Evolutionary conservation across 2,888 invertebrate genomes (phyloP).

Genomic region (Graphium colonna): DNA sequence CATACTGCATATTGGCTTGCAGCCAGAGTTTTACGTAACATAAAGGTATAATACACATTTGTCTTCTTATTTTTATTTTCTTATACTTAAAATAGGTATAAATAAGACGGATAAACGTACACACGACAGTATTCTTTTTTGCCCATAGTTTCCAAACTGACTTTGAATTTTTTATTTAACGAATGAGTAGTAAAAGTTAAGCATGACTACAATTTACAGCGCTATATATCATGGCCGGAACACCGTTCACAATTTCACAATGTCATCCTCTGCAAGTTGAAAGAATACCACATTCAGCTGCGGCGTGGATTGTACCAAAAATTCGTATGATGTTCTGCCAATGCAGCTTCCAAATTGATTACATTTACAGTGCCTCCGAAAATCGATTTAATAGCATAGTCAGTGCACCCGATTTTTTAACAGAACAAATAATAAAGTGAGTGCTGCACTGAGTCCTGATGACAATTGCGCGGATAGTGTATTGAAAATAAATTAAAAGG

Average conservation of each 20-base stretch:
- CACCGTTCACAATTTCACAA: conserved; percentile 57
- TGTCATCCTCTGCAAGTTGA: conserved; percentile 35
- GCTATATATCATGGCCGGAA: conserved; percentile 63
- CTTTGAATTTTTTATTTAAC: too few species aligned
- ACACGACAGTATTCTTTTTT: too few species aligned
- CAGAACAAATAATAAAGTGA: conserved; percentile 1
- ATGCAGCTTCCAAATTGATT: conserved; percentile 19
- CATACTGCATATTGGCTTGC: too few species aligned
- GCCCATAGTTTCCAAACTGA: too few species aligned
- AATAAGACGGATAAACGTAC: too few species aligned
- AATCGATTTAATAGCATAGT: conserved; percentile 11
- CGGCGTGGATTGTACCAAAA: conserved; percentile 19
- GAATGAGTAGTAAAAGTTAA: not conserved
- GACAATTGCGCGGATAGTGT: too few species aligned
- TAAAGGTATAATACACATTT: too few species aligned
- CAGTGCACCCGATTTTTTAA: conserved; percentile 6
- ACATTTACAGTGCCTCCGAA: conserved; percentile 14
- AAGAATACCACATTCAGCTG: conserved; percentile 20
- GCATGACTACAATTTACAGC: conserved; percentile 67
- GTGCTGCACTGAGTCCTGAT: not conserved
- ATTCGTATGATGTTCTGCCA: conserved; percentile 14
- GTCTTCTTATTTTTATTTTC: too few species aligned
- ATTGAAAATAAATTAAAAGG: too few species aligned
- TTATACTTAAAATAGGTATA: too few species aligned
- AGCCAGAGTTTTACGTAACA: too few species aligned